Evolutionary conservation across 2,888 invertebrate genomes (phyloP).

Genomic region (Ligdia adustata): DNA sequence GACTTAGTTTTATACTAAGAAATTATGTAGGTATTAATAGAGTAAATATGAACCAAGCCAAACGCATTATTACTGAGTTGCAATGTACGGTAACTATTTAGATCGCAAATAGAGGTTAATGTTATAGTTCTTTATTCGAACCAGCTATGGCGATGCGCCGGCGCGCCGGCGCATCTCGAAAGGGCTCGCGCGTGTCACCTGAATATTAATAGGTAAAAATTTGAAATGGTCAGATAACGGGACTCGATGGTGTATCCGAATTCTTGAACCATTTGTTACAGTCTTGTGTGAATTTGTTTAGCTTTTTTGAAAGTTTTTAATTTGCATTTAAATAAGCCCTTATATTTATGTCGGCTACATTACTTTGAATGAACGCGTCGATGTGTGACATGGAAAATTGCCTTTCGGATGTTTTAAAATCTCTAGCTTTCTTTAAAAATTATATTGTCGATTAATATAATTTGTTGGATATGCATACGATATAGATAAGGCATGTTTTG

Average conservation of each 20-base stretch:
- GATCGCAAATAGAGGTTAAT: conserved; percentile 20
- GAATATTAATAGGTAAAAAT: conserved; percentile 34
- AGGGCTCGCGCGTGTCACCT: conserved; percentile 27
- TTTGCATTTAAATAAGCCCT: conserved; percentile 19
- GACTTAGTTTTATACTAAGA: too few species aligned
- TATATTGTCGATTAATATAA: too few species aligned
- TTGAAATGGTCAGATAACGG: conserved; percentile 34
- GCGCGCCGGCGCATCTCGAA: conserved; percentile 20
- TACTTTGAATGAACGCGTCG: background rate
- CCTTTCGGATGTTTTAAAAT: too few species aligned
- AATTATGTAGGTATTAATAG: too few species aligned
- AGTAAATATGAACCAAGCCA: background rate
- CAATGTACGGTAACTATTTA: conserved; percentile 12
- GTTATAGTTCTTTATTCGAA: conserved; percentile 15
- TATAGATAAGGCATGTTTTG: too few species aligned
- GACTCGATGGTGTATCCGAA: conserved; percentile 24
- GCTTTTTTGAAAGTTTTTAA: conserved; percentile 18
- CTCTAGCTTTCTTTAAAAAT: background rate
- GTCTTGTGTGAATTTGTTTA: conserved; percentile 13
- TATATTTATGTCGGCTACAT: background rate
- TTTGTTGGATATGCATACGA: too few species aligned
- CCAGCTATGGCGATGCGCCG: conserved; percentile 8
- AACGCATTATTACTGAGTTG: conserved; percentile 11
- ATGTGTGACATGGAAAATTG: background rate
- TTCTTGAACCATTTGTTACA: conserved; percentile 27